These are phyloP conservation scores for Triplophysa dalaica DNA, from an alignment of 2,113 vertebrate species.

Conservation along the genomic window DNA sequence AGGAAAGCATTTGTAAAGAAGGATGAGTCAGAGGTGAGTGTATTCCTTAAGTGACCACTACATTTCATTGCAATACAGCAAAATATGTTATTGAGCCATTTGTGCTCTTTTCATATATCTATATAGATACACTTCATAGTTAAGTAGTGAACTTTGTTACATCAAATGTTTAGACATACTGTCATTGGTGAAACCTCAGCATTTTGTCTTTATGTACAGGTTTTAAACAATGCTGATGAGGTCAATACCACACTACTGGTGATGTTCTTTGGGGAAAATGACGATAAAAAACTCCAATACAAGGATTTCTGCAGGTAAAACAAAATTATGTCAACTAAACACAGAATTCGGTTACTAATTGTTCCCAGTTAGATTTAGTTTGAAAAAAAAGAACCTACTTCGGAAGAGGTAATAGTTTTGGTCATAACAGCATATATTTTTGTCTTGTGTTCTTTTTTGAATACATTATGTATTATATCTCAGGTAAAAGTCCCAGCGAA, in stretches of 20 bases:
- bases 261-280: slow-evolving; percentile 88
- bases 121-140: not conserved
- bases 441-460: no score
- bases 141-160: not conserved
- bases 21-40: slow-evolving; percentile 61
- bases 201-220: slow-evolving; percentile 1
- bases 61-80: not conserved
- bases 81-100: not conserved
- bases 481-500: no score
- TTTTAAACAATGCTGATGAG: slow-evolving; percentile 23
- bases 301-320: slow-evolving; percentile 85
- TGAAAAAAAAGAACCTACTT: not conserved
- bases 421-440: not conserved
- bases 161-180: not conserved
- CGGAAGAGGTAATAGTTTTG: not conserved
- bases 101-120: not conserved
- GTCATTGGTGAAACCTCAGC: not conserved
- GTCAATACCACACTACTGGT: slow-evolving; percentile 88
- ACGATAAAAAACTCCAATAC: slow-evolving; percentile 86
- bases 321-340: no score
- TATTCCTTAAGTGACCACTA: not conserved
- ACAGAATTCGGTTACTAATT: not conserved
- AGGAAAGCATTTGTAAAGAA: slow-evolving; percentile 73
- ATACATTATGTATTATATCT: no score
- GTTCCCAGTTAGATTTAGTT: not conserved